phyloP scores from a whole-genome alignment of 2,113 vertebrate species.

The Lota lota region DNA sequence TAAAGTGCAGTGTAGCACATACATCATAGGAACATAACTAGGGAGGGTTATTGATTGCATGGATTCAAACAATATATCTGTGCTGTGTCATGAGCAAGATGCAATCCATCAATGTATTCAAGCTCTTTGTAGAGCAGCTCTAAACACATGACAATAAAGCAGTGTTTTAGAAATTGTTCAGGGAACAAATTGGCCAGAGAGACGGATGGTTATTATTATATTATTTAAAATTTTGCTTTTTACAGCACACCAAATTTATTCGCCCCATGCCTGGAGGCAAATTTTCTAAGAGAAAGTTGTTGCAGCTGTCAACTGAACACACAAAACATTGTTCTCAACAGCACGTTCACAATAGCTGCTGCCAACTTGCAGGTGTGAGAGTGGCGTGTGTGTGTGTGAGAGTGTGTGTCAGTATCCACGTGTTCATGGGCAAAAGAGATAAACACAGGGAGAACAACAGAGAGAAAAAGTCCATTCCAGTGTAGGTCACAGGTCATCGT shows the following conservation, averaged over 20 bases:
- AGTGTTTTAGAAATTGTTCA: background rate
- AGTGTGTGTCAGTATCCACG: background rate
- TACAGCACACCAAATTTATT: conserved; percentile 38
- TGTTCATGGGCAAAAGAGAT: background rate
- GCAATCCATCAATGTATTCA: too few species aligned
- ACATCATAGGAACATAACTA: too few species aligned
- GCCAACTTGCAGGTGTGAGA: conserved; percentile 51
- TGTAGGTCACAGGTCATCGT: conserved; percentile 38
- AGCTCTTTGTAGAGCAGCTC: too few species aligned
- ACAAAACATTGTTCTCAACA: conserved; percentile 33
- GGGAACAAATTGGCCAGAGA: conserved; percentile 2
- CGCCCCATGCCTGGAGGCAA: conserved; percentile 23
- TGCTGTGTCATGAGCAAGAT: too few species aligned
- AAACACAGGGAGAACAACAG: background rate
- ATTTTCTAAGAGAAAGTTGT: conserved; percentile 45
- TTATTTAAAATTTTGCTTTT: background rate
- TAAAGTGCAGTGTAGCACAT: too few species aligned
- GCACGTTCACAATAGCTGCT: conserved; percentile 43
- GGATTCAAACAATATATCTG: too few species aligned
- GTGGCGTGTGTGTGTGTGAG: conserved; percentile 8
- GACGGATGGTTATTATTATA: too few species aligned
- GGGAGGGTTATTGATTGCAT: too few species aligned
- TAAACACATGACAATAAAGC: too few species aligned
- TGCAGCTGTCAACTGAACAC: conserved; percentile 54
- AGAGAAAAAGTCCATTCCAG: conserved; percentile 29